These are phyloP conservation scores for Beris morrisii DNA, from an alignment of 2,888 invertebrate species.

Conservation along the genomic window DNA sequence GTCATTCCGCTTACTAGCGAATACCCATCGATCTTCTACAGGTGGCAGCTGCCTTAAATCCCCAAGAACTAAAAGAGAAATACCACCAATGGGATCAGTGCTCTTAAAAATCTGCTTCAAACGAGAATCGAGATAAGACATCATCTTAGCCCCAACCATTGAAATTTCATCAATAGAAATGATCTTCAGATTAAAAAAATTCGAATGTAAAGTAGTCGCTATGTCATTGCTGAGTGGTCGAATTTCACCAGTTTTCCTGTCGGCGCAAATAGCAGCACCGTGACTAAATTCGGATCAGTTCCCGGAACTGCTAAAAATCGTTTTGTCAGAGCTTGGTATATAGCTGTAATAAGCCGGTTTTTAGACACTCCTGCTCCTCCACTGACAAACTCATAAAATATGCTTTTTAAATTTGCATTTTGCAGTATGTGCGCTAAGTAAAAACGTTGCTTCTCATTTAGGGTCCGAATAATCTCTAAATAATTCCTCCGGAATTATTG, in stretches of 20 bases:
- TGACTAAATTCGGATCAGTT: neutral
- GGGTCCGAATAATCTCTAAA: neutral
- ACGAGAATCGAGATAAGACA: constrained; percentile 36
- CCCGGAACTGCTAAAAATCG: neutral
- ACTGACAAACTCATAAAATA: neutral
- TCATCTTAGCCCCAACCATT: too few relatives aligned
- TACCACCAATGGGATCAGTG: constrained; percentile 45
- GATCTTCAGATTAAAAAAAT: neutral
- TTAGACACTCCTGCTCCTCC: constrained; percentile 5
- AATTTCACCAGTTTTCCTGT: too few relatives aligned
- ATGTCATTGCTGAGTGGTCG: too few relatives aligned
- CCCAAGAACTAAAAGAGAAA: constrained; percentile 47
- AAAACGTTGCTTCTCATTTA: neutral
- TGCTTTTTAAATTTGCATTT: neutral
- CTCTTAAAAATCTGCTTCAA: constrained; percentile 45
- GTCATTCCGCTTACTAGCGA: constrained; percentile 32
- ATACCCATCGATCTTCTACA: constrained; percentile 43
- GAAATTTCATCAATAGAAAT: too few relatives aligned
- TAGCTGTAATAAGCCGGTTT: neutral
- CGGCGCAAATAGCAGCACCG: too few relatives aligned
- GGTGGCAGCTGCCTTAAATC: constrained; percentile 49
- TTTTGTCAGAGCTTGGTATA: neutral
- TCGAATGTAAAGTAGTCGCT: too few relatives aligned
- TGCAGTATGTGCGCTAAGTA: neutral
- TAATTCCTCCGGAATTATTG: neutral